phyloP scores from a whole-genome alignment of 2,113 vertebrate genomes.

The Crocuta crocuta region DNA sequence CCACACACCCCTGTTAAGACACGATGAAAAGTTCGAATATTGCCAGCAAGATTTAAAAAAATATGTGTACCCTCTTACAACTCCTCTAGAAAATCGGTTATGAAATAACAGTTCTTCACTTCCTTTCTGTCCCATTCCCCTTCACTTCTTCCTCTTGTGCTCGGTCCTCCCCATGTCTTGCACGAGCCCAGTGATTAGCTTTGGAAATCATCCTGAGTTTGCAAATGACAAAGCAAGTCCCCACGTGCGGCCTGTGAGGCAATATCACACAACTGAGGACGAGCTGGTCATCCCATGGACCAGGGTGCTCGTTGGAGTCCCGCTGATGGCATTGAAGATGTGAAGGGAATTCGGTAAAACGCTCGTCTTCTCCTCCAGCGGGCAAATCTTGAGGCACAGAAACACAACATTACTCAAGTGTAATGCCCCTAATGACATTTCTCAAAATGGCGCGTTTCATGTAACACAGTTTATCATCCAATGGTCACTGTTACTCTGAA shows the following conservation, averaged over 20 bases:
- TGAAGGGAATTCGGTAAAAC: conserved; percentile 95
- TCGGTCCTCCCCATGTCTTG: conserved; percentile 62
- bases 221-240: conserved; percentile 80
- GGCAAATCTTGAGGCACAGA: conserved; percentile 90
- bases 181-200: conserved; percentile 76
- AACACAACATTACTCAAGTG: conserved; percentile 38
- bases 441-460: not conserved
- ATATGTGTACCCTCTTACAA: conserved; percentile 71
- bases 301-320: conserved; percentile 95
- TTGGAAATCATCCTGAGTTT: conserved; percentile 88
- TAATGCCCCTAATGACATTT: not conserved
- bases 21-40: conserved; percentile 81
- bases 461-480: not conserved
- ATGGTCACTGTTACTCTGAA: not conserved
- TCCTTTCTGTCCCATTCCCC: conserved; percentile 2
- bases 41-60: conserved; percentile 84
- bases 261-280: conserved; percentile 94
- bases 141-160: conserved; percentile 76
- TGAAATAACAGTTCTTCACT: conserved; percentile 66
- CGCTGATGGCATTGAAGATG: conserved; percentile 99
- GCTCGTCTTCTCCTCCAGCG: conserved; percentile 95
- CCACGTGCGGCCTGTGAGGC: conserved; percentile 46
- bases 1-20: conserved; percentile 77
- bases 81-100: conserved; percentile 76
- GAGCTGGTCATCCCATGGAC: conserved; percentile 97